Evolutionary conservation across 53 echinoderm and acorn worm genomes (phyloP), one percentile per base, ranked within the genome.

Genomic region (Zoroaster sp.): DNA sequence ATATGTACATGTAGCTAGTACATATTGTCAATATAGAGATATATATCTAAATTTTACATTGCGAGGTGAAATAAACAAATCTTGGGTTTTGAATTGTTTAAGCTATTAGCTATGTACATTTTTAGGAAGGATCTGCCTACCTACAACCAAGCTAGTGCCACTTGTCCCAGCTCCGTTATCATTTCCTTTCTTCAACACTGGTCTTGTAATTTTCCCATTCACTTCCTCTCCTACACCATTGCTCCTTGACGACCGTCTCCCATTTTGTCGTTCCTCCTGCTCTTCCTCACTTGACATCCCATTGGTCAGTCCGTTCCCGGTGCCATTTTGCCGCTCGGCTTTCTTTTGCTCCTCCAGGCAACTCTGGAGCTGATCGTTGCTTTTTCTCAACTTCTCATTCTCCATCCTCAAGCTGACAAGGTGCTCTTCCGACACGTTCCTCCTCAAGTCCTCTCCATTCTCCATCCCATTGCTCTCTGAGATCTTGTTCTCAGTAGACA

Each of bases 91-190:
- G n/a, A n/a, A n/a, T n/a, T n/a, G n/a, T n/a, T n/a, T n/a, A n/a
- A n/a, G n/a, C n/a, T n/a, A n/a, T n/a, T n/a, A n/a, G n/a, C n/a
- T n/a, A n/a, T n/a, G n/a, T n/a, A n/a, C n/a, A n/a, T n/a, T n/a
- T n/a, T n/a, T n/a, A n/a, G n/a, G n/a, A n/a, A n/a, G n/a, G n/a
- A n/a, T 15, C 20, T 44, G 65, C 68, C 35, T 69, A 93, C 94
- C 94, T 94, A 90, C 80, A 5, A 94, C 71, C 45, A 94, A 90
- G 75, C 94, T 94, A 5, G 94, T 94, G 15, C 94, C 92, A 41
- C 94, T 94, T 1, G 94, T 90, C 21, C 94, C 92, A 3, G 94
- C 82, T 17, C 87, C 90, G 17, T 70, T 79, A 68, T 89, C 89
- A 69, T 70, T 89, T 3, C 89, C 89, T 46, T 53, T 82, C 34